Base-by-base conservation (phyloP, 2,888 invertebrate species). In the Blomia tropicalis region DNA sequence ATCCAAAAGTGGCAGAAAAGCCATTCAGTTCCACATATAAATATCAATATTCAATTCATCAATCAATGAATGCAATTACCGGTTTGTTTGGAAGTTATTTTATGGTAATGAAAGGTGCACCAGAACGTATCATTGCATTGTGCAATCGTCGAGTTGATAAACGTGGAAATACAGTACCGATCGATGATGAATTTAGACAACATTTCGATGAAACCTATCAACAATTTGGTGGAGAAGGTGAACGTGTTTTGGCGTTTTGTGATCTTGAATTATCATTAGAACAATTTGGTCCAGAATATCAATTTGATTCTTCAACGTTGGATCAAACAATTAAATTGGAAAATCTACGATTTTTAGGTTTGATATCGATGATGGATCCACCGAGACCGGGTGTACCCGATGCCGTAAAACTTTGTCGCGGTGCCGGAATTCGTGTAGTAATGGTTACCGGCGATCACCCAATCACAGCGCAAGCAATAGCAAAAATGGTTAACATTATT, bases 151-250 rank as follows among this genome's bases (percentile, higher is more conserved):
- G 77, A 4, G 80, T 82, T 60, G 70, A 78, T 60, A 65, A 76
- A 25, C 76, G 79, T n/a, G 81, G 79, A 2, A 72, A 76, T 36
- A 73, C 73, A 36, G 67, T 69, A 29, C 68, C 66, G 71, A 71
- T 85, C 51, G 73, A 73, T 66, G 74, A 74, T n/a, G 71, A 72
- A 43, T 72, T 78, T 68, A 78, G 79, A 67, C 76, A 77, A 60
- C 75, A 78, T 58, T 75, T 83, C 23, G 80, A 81, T 70, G 76
- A 78, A 54, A 79, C 82, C 60, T 85, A 88, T 71, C 78, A 82
- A 62, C 84, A 84, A 72, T 74, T 91, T 62, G 89, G 87, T 62
- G 84, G 84, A 67, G 81, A 85, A 73, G 89, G 89, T 29, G 89
- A 90, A 73, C 79, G 89, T 63, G 87, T 90, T 1, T 67, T 69